Base-by-base conservation (phyloP, 2,888 invertebrate genomes). In the Watsonalla cultraria region DNA sequence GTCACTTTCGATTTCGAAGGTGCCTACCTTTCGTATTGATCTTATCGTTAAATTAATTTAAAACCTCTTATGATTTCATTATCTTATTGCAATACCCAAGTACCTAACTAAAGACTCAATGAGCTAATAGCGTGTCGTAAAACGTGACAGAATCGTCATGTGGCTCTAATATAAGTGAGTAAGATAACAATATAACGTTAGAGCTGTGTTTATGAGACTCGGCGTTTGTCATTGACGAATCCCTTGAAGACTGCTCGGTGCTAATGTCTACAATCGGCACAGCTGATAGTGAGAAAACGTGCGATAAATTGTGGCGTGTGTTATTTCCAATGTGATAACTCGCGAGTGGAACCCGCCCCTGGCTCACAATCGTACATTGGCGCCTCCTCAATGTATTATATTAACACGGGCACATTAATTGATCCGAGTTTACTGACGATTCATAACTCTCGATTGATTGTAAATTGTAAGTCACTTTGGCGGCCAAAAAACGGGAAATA, bases 301-400 rank as follows among this genome's bases (percentile, higher is more conserved):
- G 76, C 82, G 86, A 86, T 86, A 85, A 82, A 80, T 72, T 76
- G 79, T 81, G 77, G 78, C 80, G 78, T 86, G 83, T 86, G 87
- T 88, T 46, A 15, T 48, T 90, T 83, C 82, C 82, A 78, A 76
- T 64, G 75, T 76, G 84, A 86, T 87, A 86, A 82, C 79, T 82
- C 72, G 74, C 76, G 72, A 70, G 64, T 64, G 75, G 68, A 78
- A 76, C 76, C 77, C 71, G 77, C 76, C 77, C 71, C 73, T 70
- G 59, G 64, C 61, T 60, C 54, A 61, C 56, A 62, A 51, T 56
- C 56, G 24, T 56, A 57, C 56, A 60, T 51, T 52, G 59, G 55
- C 59, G 51, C 52, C 55, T 60, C 52, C 53, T 49, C 54, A 45
- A 46, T 52, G 52, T 65, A 55, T 58, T 60, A 69, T 58, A 66